Evolutionary conservation across 1,140 invertebrate species (phyloP).

Genomic region (Odontomachus brunneus): DNA sequence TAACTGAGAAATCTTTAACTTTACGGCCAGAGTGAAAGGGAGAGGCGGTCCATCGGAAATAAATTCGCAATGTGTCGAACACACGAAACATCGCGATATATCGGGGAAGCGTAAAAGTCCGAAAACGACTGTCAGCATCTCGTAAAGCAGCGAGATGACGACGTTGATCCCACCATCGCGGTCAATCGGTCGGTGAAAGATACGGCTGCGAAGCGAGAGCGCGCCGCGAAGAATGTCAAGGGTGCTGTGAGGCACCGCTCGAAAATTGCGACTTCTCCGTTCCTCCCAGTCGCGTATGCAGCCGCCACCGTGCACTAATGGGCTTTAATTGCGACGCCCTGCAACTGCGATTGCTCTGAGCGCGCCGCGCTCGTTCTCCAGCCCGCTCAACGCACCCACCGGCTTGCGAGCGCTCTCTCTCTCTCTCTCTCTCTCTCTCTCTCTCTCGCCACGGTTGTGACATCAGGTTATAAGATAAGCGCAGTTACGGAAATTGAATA

Average conservation of each 20-base stretch:
- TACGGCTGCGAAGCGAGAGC: slow-evolving; percentile 65
- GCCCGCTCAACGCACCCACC: background rate
- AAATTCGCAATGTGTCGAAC: no score
- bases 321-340: slow-evolving; percentile 81
- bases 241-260: slow-evolving; percentile 73
- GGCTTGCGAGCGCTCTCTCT: slow-evolving; percentile 16
- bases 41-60: no score
- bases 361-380: slow-evolving; percentile 35
- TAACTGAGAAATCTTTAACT: no score
- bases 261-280: slow-evolving; percentile 70
- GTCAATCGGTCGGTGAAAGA: slow-evolving; percentile 40
- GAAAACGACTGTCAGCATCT: background rate
- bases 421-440: slow-evolving; percentile 23
- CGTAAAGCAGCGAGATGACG: slow-evolving; percentile 2
- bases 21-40: no score
- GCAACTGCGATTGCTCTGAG: slow-evolving; percentile 66
- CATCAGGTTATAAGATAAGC: slow-evolving; percentile 80
- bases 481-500: slow-evolving; percentile 83
- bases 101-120: no score
- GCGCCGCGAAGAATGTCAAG: slow-evolving; percentile 83
- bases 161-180: slow-evolving; percentile 1
- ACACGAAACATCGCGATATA: no score
- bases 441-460: slow-evolving; percentile 74
- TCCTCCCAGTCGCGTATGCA: slow-evolving; percentile 71
- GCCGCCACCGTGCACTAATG: slow-evolving; percentile 76